Conservation (phyloP, 1,140 invertebrate genomes). For the Eriosoma lanigerum region DNA sequence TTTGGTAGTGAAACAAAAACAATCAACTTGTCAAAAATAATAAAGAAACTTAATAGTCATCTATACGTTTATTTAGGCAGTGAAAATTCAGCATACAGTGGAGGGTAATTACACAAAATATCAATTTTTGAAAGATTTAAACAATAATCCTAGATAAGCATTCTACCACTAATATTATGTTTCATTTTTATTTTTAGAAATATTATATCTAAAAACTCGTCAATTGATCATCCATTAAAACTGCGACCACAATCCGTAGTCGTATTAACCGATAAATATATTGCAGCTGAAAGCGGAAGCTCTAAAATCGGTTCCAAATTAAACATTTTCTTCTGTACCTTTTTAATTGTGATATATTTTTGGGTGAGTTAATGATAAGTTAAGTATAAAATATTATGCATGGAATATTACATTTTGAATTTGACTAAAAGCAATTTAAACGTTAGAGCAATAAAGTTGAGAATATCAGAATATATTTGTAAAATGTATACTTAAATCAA, state of each 20-base stretch:
- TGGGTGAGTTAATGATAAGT: too few relatives aligned
- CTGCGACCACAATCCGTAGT: neutral
- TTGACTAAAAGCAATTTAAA: too few relatives aligned
- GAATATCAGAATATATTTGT: too few relatives aligned
- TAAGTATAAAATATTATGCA: too few relatives aligned
- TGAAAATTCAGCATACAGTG: neutral
- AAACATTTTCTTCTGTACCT: neutral
- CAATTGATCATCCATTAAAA: neutral
- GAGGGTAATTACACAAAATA: neutral
- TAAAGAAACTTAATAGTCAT: neutral
- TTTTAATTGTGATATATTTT: neutral
- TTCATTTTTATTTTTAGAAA: neutral
- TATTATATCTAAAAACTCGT: neutral
- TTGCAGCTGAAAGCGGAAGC: neutral
- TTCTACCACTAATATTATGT: too few relatives aligned
- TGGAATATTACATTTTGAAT: too few relatives aligned
- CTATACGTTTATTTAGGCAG: neutral
- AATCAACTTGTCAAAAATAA: neutral
- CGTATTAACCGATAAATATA: neutral
- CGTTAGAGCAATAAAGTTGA: too few relatives aligned
- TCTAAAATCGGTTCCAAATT: neutral
- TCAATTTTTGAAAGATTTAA: too few relatives aligned
- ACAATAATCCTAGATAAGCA: too few relatives aligned
- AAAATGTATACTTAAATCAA: too few relatives aligned
- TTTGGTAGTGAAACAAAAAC: constrained; percentile 1